Evolutionary conservation across 2,888 invertebrate species (phyloP).

Genomic region (Nomada fucata): DNA sequence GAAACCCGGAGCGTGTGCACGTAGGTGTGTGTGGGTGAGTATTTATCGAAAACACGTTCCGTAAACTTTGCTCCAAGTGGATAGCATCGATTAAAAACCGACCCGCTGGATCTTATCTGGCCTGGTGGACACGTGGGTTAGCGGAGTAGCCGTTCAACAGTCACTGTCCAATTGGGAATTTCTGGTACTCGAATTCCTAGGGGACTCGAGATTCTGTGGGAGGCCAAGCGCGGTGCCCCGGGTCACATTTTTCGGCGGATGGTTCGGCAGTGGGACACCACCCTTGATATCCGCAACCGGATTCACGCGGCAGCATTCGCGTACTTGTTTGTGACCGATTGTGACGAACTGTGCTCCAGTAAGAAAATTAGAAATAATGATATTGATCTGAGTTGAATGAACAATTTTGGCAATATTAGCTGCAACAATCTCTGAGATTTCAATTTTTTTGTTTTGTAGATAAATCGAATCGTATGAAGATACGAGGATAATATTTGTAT

Average conservation of each 20-base stretch:
- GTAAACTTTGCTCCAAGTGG: conserved; percentile 61
- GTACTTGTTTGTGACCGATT: background rate
- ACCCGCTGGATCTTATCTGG: conserved; percentile 58
- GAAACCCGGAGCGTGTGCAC: background rate
- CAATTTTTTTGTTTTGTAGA: background rate
- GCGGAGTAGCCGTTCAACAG: conserved; percentile 15
- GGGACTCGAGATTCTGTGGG: background rate
- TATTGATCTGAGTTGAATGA: no score
- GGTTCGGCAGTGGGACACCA: background rate
- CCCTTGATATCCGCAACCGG: conserved; percentile 76
- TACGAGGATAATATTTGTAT: no score
- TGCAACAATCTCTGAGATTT: background rate
- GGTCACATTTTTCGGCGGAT: background rate
- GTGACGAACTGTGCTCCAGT: no score
- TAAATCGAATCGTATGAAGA: no score
- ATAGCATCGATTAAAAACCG: conserved; percentile 62
- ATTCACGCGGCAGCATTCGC: conserved; percentile 66
- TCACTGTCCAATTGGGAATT: conserved; percentile 29
- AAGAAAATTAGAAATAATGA: no score
- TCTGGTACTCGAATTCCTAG: conserved; percentile 23
- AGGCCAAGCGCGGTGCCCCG: background rate
- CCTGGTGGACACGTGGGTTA: conserved; percentile 24
- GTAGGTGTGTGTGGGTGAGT: background rate
- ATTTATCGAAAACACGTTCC: conserved; percentile 60
- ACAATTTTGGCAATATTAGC: background rate